Evolutionary conservation across 2,797 vertebrate genomes (phyloP).

Genomic region (Clarias platycephalus): DNA sequence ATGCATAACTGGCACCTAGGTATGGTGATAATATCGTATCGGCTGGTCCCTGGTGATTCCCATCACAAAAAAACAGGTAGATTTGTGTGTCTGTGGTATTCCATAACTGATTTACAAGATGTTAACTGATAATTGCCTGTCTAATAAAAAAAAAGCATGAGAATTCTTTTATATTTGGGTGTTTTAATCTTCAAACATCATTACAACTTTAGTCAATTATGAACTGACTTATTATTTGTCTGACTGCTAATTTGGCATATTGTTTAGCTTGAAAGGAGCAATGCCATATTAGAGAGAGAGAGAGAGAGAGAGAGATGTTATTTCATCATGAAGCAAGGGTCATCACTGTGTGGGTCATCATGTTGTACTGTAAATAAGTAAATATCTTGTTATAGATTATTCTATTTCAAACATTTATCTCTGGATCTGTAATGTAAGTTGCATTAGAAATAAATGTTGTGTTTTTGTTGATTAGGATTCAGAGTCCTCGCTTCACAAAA

Average conservation of each 20-base stretch:
- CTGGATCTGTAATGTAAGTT: conserved; percentile 7
- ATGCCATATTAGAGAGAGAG: background rate
- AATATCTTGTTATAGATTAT: background rate
- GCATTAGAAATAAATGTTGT: conserved; percentile 10
- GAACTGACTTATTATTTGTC: conserved; percentile 5
- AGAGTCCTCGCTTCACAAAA: background rate
- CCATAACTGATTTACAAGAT: background rate
- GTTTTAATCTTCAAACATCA: background rate
- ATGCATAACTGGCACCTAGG: too few relatives aligned
- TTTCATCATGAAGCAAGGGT: background rate
- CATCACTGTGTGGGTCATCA: background rate
- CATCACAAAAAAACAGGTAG: background rate
- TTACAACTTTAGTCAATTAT: background rate
- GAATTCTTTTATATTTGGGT: background rate
- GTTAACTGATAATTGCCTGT: background rate
- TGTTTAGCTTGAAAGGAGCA: conserved; percentile 5
- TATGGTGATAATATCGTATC: too few relatives aligned
- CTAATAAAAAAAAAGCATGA: background rate
- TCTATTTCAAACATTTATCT: background rate
- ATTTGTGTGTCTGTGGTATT: background rate
- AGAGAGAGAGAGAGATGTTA: background rate
- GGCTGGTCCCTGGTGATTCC: background rate
- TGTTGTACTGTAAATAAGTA: background rate
- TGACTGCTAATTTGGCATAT: conserved; percentile 1
- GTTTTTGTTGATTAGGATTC: conserved; percentile 11